Base-by-base conservation (phyloP, 2,797 vertebrate genomes). In the Halcyon leucocephala region DNA sequence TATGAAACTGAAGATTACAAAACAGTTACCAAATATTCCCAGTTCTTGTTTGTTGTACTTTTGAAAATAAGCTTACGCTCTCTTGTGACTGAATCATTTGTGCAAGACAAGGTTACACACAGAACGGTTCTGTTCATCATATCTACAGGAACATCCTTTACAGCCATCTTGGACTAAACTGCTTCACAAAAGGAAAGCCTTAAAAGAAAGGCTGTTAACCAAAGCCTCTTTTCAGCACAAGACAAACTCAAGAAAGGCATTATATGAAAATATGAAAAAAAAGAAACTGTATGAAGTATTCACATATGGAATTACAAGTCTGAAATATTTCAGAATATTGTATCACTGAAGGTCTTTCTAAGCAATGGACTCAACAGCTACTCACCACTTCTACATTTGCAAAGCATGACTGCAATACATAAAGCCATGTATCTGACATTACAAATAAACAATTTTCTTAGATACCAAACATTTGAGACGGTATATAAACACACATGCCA, bases 1-100 rank as follows among this genome's bases (percentile, higher is more conserved):
- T 95, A 94, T 44, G 86, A 86, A 93, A 95, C 49, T 17, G 85
- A 85, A 87, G 89, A 78, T 94, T 96, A 95, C 57, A 60, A 82
- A 92, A 73, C 12, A 64, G 73, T 93, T 95, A 87, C 64, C 57
- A 93, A 96, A 94, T 67, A 82, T 42, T 37, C 60, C 55, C n/a
- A 60, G 28, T 67, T 79, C 78, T 61, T 79, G 25, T 80, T 92
- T 73, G 60, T 5, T 81, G 29, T 83, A 65, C 57, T 89, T 95
- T 2, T 21, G 55, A 94, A 94, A 94, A 95, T 71, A 86, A 93
- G 74, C 81, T 91, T 92, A 93, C 11, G 16, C 26, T 55, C 52
- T 82, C 88, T 73, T 76, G 64, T 82, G 90, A 95, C 81, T 2
- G 3, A 92, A 48, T 60, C 46, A 52, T 85, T 92, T 84, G 73